phyloP scores from a whole-genome alignment of 2,797 vertebrate genomes.

The Gadopsis bispinosus region DNA sequence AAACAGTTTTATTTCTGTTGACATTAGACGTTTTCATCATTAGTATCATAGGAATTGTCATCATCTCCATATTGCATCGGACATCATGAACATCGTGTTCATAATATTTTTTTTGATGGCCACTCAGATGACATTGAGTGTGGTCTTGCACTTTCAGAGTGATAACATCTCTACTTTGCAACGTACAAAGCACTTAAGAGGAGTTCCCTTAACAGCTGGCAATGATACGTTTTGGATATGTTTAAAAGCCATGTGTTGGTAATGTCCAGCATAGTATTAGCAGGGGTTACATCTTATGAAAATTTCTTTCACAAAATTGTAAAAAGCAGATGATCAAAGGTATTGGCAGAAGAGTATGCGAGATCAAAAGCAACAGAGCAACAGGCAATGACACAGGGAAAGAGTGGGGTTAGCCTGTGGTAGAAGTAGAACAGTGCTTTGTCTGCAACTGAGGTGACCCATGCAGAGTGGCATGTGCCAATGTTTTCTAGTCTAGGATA shows the following conservation, averaged over 20 bases:
- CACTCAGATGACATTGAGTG: constrained; percentile 63
- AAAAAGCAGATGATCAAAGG: constrained; percentile 79
- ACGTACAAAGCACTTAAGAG: constrained; percentile 84
- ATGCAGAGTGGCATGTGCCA: constrained; percentile 79
- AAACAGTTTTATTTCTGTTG: constrained; percentile 82
- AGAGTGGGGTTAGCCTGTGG: constrained; percentile 69
- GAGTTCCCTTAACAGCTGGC: constrained; percentile 84
- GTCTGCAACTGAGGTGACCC: constrained; percentile 78
- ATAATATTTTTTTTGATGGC: constrained; percentile 39
- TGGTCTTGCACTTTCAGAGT: constrained; percentile 79
- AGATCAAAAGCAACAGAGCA: constrained; percentile 85
- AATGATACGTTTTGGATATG: constrained; percentile 70
- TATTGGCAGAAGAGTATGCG: constrained; percentile 74
- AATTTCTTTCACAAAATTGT: constrained; percentile 78
- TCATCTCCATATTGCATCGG: constrained; percentile 78
- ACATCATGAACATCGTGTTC: constrained; percentile 70
- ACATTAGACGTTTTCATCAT: constrained; percentile 81
- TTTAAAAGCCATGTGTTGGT: constrained; percentile 74
- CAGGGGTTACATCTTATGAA: constrained; percentile 82
- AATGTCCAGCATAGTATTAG: constrained; percentile 73
- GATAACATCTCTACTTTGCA: constrained; percentile 86
- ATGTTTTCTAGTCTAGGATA: constrained; percentile 75
- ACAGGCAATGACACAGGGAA: constrained; percentile 81
- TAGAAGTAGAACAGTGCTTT: constrained; percentile 72
- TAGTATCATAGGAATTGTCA: constrained; percentile 79